These are phyloP conservation scores for Tragelaphus scriptus DNA, from an alignment of 2,113 vertebrate genomes.

Conservation along the genomic window DNA sequence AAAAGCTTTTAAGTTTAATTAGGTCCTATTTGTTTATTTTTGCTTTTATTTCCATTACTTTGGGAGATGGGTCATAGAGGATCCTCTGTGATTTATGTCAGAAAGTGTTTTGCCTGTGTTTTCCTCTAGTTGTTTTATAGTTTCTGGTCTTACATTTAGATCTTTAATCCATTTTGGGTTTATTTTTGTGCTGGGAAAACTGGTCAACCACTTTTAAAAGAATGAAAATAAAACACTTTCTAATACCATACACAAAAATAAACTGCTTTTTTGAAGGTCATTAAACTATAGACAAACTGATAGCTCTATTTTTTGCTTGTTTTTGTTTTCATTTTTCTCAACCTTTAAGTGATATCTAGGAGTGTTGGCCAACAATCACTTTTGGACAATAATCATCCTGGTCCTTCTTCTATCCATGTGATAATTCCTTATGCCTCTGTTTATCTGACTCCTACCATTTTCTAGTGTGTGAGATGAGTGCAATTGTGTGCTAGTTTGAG, in stretches of 20 bases:
- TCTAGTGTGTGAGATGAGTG: not conserved
- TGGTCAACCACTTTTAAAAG: not conserved
- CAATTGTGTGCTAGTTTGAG: too few species aligned
- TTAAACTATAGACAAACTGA: not conserved
- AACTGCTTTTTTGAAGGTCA: not conserved
- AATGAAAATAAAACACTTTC: not conserved
- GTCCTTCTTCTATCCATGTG: not conserved
- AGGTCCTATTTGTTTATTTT: not conserved
- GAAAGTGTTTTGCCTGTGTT: not conserved
- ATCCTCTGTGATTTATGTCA: not conserved
- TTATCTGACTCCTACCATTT: not conserved
- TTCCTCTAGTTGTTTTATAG: not conserved
- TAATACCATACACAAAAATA: not conserved
- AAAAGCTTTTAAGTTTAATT: not conserved
- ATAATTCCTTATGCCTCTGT: not conserved
- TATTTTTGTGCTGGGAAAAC: not conserved
- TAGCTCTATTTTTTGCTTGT: not conserved
- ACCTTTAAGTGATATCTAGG: not conserved
- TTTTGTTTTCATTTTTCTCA: not conserved
- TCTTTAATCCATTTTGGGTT: not conserved
- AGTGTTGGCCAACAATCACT: not conserved
- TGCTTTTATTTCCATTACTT: not conserved
- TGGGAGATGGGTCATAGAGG: not conserved
- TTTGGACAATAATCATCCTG: not conserved
- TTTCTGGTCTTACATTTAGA: not conserved